phyloP scores from a whole-genome alignment of 1,140 invertebrate genomes.

The Drosophila nigromelanica region DNA sequence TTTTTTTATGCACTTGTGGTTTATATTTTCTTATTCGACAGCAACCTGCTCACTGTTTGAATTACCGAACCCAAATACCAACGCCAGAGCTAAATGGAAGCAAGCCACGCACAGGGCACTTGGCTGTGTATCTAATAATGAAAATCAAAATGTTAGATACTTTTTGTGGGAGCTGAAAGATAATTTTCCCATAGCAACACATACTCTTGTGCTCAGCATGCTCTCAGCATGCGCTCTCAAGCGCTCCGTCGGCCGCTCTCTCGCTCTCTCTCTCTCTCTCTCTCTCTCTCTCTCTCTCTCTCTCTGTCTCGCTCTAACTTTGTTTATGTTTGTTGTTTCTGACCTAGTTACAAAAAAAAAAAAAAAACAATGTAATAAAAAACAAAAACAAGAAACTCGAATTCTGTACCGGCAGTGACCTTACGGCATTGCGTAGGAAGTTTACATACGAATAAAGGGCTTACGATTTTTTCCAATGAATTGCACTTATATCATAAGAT shows the following conservation, averaged over 20 bases:
- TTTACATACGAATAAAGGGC: constrained; percentile 1
- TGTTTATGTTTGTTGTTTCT: constrained; percentile 71
- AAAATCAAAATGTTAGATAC: constrained; percentile 63
- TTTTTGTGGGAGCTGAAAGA: constrained; percentile 52
- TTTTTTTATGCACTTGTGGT: background rate
- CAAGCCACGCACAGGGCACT: constrained; percentile 51
- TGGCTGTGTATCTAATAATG: constrained; percentile 78
- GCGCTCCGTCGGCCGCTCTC: constrained; percentile 5
- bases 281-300: background rate
- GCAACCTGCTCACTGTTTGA: constrained; percentile 58
- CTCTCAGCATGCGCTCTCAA: constrained; percentile 15
- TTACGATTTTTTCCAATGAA: background rate
- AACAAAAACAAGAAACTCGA: constrained; percentile 15
- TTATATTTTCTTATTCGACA: constrained; percentile 54
- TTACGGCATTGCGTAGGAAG: constrained; percentile 28
- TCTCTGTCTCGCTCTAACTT: constrained; percentile 8
- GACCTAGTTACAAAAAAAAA: constrained; percentile 53
- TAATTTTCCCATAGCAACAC: constrained; percentile 61
- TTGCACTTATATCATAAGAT: background rate
- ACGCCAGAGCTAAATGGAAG: constrained; percentile 33
- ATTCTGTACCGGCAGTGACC: constrained; percentile 36
- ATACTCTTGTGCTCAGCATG: constrained; percentile 50
- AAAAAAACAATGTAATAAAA: background rate
- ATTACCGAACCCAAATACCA: constrained; percentile 50
- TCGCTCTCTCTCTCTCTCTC: background rate